phyloP scores from a whole-genome alignment of 2,888 invertebrate species.

The Apeira syringaria region DNA sequence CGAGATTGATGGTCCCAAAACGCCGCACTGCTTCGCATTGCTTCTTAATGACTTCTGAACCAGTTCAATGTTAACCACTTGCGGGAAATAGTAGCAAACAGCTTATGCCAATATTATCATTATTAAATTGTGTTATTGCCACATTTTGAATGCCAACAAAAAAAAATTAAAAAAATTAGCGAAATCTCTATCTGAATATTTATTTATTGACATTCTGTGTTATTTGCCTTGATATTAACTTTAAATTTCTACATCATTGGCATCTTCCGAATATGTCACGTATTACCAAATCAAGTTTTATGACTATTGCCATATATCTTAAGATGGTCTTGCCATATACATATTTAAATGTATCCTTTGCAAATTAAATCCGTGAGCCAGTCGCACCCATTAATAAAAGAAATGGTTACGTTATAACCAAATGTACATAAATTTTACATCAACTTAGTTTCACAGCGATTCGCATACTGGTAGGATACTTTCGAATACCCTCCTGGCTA shows the following conservation, averaged over 20 bases:
- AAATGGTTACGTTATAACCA: no score
- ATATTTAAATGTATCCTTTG: conserved; percentile 15
- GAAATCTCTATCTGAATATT: not conserved
- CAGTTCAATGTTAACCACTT: conserved; percentile 24
- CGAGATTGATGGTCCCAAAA: conserved; percentile 36
- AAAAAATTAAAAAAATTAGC: conserved; percentile 20
- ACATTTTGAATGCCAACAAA: conserved; percentile 8
- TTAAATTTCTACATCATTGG: conserved; percentile 37
- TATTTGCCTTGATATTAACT: conserved; percentile 45
- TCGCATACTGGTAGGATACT: no score
- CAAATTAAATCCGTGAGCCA: conserved; percentile 3
- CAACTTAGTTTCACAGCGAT: no score
- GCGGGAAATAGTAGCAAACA: conserved; percentile 12
- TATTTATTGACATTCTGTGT: conserved; percentile 32
- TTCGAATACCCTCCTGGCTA: no score
- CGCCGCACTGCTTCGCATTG: conserved; percentile 14
- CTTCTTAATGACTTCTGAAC: conserved; percentile 23
- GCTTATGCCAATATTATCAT: conserved; percentile 8
- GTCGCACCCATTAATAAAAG: conserved; percentile 2
- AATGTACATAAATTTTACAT: no score
- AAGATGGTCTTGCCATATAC: conserved; percentile 17
- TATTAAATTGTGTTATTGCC: conserved; percentile 6
- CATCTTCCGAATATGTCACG: conserved; percentile 38
- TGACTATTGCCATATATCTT: conserved; percentile 22
- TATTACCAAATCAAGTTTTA: conserved; percentile 41